Percentiles rank a stretch among this genome's conserved stretches.
These are phyloP conservation scores for western clawed frog (Xenopus tropicalis) DNA, from an alignment of 2,113 vertebrate species.

Conservation along the genomic window UCB_Xtro_10.0 CM004448.2:11524001-11524500, in stretches of 20 bases:
- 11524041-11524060: too few species aligned
- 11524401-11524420: neutral
- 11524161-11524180: too few species aligned
- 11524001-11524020: too few species aligned
- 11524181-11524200: too few species aligned
- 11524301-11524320: neutral
- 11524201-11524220: neutral
- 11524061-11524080: too few species aligned
- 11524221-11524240: neutral
- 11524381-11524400: neutral
- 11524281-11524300: neutral
- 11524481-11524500: neutral
- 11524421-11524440: neutral
- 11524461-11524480: neutral
- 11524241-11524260: neutral
- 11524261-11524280: constrained; percentile 1
- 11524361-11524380: neutral
- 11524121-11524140: too few species aligned
- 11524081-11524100: too few species aligned
- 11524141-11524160: too few species aligned
- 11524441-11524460: neutral
- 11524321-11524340: neutral
- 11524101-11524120: too few species aligned
- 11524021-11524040: too few species aligned
- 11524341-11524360: neutral